Base-by-base conservation (phyloP, 2,888 invertebrate genomes). In the Venustoraphidia nigricollis region DNA sequence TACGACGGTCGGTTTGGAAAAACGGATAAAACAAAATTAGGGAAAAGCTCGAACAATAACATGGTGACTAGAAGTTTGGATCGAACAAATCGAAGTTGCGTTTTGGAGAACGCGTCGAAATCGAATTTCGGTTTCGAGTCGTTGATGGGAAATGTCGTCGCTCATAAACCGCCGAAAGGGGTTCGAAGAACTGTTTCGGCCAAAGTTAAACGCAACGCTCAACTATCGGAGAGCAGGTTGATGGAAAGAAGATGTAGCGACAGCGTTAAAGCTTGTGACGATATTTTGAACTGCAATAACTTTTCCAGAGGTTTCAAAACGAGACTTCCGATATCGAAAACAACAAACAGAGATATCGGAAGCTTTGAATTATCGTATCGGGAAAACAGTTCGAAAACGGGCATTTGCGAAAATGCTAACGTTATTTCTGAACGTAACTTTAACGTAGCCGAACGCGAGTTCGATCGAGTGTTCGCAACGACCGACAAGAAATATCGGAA, bases 111-210 rank as follows among this genome's bases (percentile, higher is more conserved):
- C 10, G 36, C 36, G 34, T 37, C 43, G 5, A 42, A 43, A 37
- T 37, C 43, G 8, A 43, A 47, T 17, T 38, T 36, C 17, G 47
- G 47, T 8, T 47, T 47, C 37, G 47, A 47, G 34, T 27, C 47
- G 8, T 17, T 47, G 9, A 35, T 47, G 3, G 47, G 47, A 37
- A 43, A 47, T 13, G 34, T 47, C 57, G 78, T 83, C 1, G 77
- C 79, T 1, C 83, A 84, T 55, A 84, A 84, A 57, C 84, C 83
- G 1, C 84, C 83, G 0, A 82, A 83, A 60, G 81, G 82, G 1
- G 73, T 77, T 0, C 74, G 81, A 46, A 67, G 82, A 39, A 79
- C 81, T 9, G 79, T 80, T 4, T 81, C 81, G 14, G 72, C 76
- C 42, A 72, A 77, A 56, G 66, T 76, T 36, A 74, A 73, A 51